Evolutionary conservation across 2,797 vertebrate genomes (phyloP).

Genomic region (Astyanax mexicanus): DNA sequence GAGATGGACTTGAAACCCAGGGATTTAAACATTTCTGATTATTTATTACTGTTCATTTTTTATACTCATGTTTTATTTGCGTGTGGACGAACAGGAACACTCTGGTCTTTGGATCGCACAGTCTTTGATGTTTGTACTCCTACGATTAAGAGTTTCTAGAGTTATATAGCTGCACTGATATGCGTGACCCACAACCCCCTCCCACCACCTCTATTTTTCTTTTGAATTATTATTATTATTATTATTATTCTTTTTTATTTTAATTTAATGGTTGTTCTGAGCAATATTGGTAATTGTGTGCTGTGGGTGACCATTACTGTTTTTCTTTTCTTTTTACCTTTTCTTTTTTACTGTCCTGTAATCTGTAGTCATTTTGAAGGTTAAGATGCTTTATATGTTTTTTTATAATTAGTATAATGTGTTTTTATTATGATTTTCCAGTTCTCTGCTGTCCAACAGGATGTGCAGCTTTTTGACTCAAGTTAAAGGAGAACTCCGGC

Average conservation of each 20-base stretch:
- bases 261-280: slow-evolving; percentile 70
- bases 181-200: background rate
- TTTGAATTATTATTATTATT: too few species aligned
- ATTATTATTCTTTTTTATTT: too few species aligned
- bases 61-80: slow-evolving; percentile 19
- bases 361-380: slow-evolving; percentile 12
- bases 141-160: background rate
- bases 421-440: background rate
- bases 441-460: background rate
- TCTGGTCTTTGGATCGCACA: background rate
- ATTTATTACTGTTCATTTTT: slow-evolving; percentile 41
- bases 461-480: background rate
- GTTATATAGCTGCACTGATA: slow-evolving; percentile 25
- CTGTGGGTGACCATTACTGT: slow-evolving; percentile 9
- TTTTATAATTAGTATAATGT: background rate
- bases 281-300: slow-evolving; percentile 67
- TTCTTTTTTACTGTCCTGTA: slow-evolving; percentile 53
- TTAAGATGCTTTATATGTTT: background rate
- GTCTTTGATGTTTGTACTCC: slow-evolving; percentile 39
- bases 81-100: slow-evolving; percentile 30
- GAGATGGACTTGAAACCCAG: slow-evolving; percentile 54
- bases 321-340: background rate
- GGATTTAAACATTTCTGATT: slow-evolving; percentile 24
- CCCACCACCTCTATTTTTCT: slow-evolving; percentile 59
- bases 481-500: background rate